Base-by-base conservation (phyloP, 2,888 invertebrate genomes). In the Synanthedon formicaeformis region DNA sequence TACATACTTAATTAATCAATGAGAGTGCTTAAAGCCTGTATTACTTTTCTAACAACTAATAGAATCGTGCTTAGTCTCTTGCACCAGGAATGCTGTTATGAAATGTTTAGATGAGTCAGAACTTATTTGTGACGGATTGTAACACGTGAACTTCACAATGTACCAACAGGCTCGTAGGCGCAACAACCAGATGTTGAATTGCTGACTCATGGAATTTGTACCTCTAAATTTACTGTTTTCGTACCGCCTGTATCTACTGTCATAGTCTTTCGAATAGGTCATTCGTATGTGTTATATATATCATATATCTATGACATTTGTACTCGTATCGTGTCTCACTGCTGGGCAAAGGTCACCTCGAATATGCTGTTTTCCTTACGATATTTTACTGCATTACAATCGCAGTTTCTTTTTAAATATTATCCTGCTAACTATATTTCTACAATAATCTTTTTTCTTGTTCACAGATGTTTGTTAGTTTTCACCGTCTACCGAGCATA, bases 401-500 rank as follows among this genome's bases (percentile, higher is more conserved):
- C 10, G 10, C 34, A 10, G 6, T 2, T 34, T 34, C 10, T 8
- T 34, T 8, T 41, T 51, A 12, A 18, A 41, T 27, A 41, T 14
- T 27, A 50, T 40, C 50, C 11, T n/a, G 11, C 64, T 65, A 61
- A 56, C 54, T 61, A 64, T 62, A 58, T 54, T 59, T 54, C 61
- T 63, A 58, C 58, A 55, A 57, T 56, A 56, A 16, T 51, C 52
- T 48, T 51, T 67, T 71, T 75, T 59, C 63, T 67, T 82, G 74
- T 78, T 88, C 87, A 57, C 85, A 90, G 90, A 82, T 81, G 88
- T 76, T 83, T 88, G 69, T 69, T 84, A 62, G 71, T 80, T 65
- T 86, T 82, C 73, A 75, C 81, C 64, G 63, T 86, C 60, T 86
- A 82, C 64, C 71, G 69, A 63, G 78, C 68, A 56, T 66, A 72